Base-by-base conservation (phyloP, 2,113 vertebrate genomes). In the Pachycephala philippinensis region DNA sequence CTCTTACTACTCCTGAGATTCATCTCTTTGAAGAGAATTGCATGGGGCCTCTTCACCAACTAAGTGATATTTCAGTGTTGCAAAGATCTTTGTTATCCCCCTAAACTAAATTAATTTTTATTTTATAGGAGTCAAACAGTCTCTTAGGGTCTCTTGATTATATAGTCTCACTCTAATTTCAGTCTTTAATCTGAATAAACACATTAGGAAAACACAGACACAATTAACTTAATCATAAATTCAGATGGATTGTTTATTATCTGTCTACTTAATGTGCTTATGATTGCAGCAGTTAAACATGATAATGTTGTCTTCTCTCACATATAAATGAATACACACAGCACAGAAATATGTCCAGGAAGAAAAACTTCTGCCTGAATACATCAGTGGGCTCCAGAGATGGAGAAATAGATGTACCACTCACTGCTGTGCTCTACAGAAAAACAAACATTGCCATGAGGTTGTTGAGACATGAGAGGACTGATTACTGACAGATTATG, bases 151-250 rank as follows among this genome's bases (percentile, higher is more conserved):
- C 72, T 96, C 92, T 54, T 93, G 60, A 95, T 95, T 95, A 94
- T 45, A 35, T 8, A 94, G 74, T 63, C 72, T 78, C 56, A 7
- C 60, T 93, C 88, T 92, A 92, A 94, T 95, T 96, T 92, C 90
- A 89, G 79, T 88, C 83, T 89, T 96, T 94, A 97, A 95, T 92
- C 88, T 86, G 93, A 96, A 90, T 95, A 95, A 96, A 96, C 79
- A 93, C 2, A 1, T 95, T 93, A 94, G 95, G 94, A 95, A 95
- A 94, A 95, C 82, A 92, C 91, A 93, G 83, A 70, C 89, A 91
- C 92, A 93, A 94, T 97, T 96, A 96, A 96, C 79, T 92, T 93
- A 89, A 95, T 96, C 92, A 96, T 92, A 95, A 96, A 96, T 95
- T 95, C 83, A 96, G 88, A 93, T 90, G 80, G 86, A 95, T 96